Evolutionary conservation across 1,140 invertebrate genomes (phyloP), one percentile per base, ranked within the genome.

Genomic region (Drosophila aff.): DNA sequence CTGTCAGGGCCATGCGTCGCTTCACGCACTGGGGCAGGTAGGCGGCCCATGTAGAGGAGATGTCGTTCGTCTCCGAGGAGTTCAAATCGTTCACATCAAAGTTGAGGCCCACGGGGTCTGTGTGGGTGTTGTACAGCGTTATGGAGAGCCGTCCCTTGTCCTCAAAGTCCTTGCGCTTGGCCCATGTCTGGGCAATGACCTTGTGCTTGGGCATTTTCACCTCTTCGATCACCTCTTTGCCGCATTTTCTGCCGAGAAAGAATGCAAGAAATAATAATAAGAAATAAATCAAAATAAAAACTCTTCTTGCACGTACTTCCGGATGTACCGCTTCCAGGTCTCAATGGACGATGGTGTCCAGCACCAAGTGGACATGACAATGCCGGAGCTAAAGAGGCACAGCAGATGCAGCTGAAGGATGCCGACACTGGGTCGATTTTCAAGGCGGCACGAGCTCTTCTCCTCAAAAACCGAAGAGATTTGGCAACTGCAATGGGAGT

Each of bases 321-420:
- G 95, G 33, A 98, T 94, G 92, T 97, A 98, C 76, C 97, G 94
- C 59, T 95, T 95, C 98, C 98, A 99, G 1, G 96, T 96, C 68
- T 96, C 95, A 3, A 97, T 90, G 1, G 97, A 97, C 23, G 96
- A 96, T 41, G 95, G 94, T 33, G 97, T 98, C 97, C 97, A 98
- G 26, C 97, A 96, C 97, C 97, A 99, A 4, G 96, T 97, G 6
- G 97, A 97, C 96, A 98, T 97, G n/a, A 97, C 94, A 65, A 98
- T 95, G 33, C 97, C 97, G 50, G 96, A 95, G 61, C 96, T 96
- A 93, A 98, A 98, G 36, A 97, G 94, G 49, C 96, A 95, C 50
- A 98, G 91, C 68, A 98, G 93, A 91, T 98, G 97, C 46, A 98
- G 90, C 87, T 98, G 96, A 63, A 97, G 93, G 81, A 97, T 96